phyloP scores from a whole-genome alignment of 2,113 vertebrate genomes.

The Gavia stellata region DNA sequence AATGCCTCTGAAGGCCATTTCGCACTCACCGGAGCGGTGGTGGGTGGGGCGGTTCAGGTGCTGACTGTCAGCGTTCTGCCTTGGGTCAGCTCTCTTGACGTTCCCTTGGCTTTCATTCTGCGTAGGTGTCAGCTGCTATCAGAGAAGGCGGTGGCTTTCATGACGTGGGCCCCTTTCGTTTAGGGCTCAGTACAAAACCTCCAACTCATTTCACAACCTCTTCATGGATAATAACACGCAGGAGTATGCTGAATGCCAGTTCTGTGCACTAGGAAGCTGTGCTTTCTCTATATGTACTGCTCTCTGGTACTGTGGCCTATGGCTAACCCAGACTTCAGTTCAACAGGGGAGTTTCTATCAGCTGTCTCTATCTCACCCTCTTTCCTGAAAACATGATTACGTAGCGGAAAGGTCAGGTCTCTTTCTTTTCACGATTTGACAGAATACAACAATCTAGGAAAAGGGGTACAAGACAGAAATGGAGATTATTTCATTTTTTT shows the following conservation, averaged over 20 bases:
- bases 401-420: neutral
- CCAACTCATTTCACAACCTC: neutral
- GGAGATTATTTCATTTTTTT: neutral
- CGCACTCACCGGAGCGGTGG: rapidly evolving
- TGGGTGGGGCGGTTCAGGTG: neutral
- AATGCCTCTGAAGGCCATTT: neutral
- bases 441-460: neutral
- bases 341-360: neutral
- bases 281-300: neutral
- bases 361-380: too few relatives aligned
- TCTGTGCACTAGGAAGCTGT: neutral
- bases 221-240: neutral
- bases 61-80: neutral
- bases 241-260: neutral
- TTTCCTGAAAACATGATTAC: neutral
- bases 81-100: neutral
- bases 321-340: neutral
- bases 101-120: neutral
- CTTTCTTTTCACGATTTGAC: neutral
- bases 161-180: neutral
- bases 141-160: neutral
- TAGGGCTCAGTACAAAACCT: neutral
- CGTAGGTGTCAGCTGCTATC: neutral
- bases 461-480: neutral
- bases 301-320: neutral